phyloP scores from a whole-genome alignment of 2,888 invertebrate genomes.

The Agriotes lineatus region DNA sequence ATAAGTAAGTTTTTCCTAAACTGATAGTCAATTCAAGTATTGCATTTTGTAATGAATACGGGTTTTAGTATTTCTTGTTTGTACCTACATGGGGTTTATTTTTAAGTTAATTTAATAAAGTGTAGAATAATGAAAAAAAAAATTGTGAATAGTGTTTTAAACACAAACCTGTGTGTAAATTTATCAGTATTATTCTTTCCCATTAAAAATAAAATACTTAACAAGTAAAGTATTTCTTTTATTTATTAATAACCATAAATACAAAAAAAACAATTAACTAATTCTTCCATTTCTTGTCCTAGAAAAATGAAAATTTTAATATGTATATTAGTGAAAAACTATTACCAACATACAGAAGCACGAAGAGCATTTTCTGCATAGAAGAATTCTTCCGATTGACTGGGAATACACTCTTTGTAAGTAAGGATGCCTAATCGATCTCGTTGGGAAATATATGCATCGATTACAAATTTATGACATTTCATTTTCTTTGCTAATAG shows the following conservation, averaged over 20 bases:
- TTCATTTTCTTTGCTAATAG: constrained; percentile 74
- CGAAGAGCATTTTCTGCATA: constrained; percentile 78
- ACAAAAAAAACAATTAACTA: no score
- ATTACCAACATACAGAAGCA: constrained; percentile 48
- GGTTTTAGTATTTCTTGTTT: constrained; percentile 20
- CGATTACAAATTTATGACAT: constrained; percentile 76
- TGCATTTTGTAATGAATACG: no score
- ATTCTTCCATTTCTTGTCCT: constrained; percentile 59
- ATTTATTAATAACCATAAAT: no score
- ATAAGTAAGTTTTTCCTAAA: no score
- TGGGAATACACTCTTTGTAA: constrained; percentile 73
- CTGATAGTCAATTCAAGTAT: no score
- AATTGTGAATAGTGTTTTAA: constrained; percentile 47
- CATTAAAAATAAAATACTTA: constrained; percentile 52
- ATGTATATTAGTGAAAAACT: not conserved
- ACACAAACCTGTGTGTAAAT: no score
- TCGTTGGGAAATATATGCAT: constrained; percentile 72
- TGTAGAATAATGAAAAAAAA: constrained; percentile 49
- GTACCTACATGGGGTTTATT: no score
- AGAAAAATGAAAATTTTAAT: constrained; percentile 42
- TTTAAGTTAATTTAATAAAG: constrained; percentile 58
- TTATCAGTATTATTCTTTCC: constrained; percentile 62
- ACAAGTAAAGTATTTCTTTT: not conserved
- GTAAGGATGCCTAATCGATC: constrained; percentile 73
- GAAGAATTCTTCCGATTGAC: constrained; percentile 79